Conservation (phyloP, 2,113 vertebrate genomes). For the Mirza zaza region DNA sequence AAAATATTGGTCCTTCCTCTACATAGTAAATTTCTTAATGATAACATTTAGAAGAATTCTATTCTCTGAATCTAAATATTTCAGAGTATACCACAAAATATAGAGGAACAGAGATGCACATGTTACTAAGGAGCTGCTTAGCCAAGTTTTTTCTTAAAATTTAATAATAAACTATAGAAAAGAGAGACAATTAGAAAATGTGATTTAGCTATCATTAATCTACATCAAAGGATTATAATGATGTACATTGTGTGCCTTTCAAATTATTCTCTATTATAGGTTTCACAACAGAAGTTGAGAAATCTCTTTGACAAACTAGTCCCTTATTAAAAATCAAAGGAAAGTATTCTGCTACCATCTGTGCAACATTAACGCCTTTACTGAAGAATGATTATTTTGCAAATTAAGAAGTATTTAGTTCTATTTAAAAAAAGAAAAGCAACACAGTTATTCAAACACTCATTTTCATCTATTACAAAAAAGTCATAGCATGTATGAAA, state of each 20-base stretch:
- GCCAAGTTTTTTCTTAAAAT: constrained; percentile 67
- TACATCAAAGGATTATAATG: constrained; percentile 88
- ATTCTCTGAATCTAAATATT: constrained; percentile 65
- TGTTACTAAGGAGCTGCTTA: constrained; percentile 37
- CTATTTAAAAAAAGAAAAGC: constrained; percentile 26
- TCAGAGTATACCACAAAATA: constrained; percentile 54
- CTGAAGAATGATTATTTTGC: constrained; percentile 83
- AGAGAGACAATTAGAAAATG: constrained; percentile 84
- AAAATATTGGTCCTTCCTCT: constrained; percentile 54
- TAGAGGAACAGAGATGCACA: background rate
- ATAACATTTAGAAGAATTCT: constrained; percentile 56
- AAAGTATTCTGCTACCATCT: constrained; percentile 86
- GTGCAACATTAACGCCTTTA: constrained; percentile 84
- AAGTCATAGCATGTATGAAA: constrained; percentile 65
- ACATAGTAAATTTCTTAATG: constrained; percentile 64
- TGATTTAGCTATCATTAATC: constrained; percentile 86
- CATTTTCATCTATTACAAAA: constrained; percentile 76
- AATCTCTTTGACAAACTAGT: constrained; percentile 86
- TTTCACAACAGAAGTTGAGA: constrained; percentile 86
- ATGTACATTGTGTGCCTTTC: constrained; percentile 85
- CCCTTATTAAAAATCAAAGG: constrained; percentile 88
- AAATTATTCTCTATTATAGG: constrained; percentile 86
- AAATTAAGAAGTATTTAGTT: constrained; percentile 79
- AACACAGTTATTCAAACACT: constrained; percentile 76
- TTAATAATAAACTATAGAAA: constrained; percentile 73